Conservation (phyloP, 2,113 vertebrate genomes). For the Centrocercus urophasianus region DNA sequence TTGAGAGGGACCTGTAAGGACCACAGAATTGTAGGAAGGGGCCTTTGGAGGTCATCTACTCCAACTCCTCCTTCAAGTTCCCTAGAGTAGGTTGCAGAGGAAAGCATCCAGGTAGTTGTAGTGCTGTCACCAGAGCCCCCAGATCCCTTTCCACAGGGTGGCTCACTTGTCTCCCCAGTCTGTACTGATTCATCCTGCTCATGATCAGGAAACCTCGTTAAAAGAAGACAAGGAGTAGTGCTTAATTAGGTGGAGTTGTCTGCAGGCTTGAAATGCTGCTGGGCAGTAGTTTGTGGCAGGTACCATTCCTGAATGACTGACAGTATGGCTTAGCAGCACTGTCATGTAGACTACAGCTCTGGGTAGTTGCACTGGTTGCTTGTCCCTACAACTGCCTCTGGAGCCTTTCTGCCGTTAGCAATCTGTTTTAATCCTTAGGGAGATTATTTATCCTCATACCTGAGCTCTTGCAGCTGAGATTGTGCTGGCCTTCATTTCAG, state of each 20-base stretch:
- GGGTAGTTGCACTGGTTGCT: background rate
- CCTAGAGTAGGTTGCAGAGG: too few species aligned
- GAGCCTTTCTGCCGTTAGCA: conserved; percentile 35
- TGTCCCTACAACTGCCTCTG: background rate
- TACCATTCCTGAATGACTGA: background rate
- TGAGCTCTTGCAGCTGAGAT: conserved; percentile 18
- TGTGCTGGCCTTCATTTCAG: background rate
- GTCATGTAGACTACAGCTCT: fast-evolving
- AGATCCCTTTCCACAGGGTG: too few species aligned
- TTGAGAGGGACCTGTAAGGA: background rate
- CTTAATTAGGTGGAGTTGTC: background rate
- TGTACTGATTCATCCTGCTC: background rate
- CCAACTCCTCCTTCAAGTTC: background rate
- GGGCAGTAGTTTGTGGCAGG: background rate
- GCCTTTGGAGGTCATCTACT: background rate
- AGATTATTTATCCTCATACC: conserved; percentile 35
- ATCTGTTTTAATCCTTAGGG: conserved; percentile 42
- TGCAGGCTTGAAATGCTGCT: background rate
- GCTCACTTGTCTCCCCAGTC: background rate
- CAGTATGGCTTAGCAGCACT: background rate
- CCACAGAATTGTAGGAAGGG: background rate
- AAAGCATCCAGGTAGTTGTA: too few species aligned
- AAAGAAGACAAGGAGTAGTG: background rate
- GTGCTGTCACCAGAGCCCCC: too few species aligned
- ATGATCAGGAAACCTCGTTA: background rate